Conservation (phyloP, 2,888 invertebrate genomes). For the Ophion obscuratus region DNA sequence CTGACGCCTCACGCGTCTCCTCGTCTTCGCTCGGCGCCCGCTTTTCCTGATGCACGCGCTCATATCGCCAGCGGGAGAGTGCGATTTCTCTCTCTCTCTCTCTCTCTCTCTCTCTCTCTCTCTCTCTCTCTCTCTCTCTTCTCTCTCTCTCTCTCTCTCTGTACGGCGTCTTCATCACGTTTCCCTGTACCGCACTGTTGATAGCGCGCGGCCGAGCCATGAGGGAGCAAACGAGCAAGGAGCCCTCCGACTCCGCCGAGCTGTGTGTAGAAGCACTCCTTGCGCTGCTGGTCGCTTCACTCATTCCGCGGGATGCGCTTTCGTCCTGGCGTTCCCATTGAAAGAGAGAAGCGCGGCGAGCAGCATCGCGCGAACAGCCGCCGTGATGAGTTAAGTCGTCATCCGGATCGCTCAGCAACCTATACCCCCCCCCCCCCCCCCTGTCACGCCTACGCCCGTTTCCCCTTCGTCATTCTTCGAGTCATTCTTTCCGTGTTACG, state of each 20-base stretch:
- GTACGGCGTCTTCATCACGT: conserved; percentile 15
- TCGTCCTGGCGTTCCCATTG: conserved; percentile 72
- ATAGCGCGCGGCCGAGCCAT: conserved; percentile 24
- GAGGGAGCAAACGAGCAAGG: conserved; percentile 28
- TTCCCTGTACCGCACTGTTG: not conserved
- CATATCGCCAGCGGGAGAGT: conserved; percentile 32
- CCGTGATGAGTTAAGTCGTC: conserved; percentile 74
- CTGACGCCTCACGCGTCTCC: conserved; percentile 29
- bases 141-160: conserved; percentile 28
- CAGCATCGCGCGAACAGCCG: conserved; percentile 70
- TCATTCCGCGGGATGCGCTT: conserved; percentile 69
- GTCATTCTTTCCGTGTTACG: conserved; percentile 59
- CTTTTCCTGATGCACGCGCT: conserved; percentile 36
- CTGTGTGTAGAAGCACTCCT: conserved; percentile 35
- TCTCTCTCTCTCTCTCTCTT: conserved; percentile 26
- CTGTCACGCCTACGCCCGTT: conserved; percentile 55
- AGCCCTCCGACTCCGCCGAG: conserved; percentile 25
- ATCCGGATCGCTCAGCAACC: conserved; percentile 70
- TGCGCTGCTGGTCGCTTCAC: conserved; percentile 20
- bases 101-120: conserved; percentile 21
- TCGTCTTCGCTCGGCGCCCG: conserved; percentile 11
- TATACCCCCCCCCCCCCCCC: conserved; percentile 42
- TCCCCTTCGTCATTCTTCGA: conserved; percentile 66
- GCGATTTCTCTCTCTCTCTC: conserved; percentile 16
- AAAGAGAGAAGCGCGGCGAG: conserved; percentile 71